Conservation (phyloP, 2,797 vertebrate species). For the Octomys mimax region DNA sequence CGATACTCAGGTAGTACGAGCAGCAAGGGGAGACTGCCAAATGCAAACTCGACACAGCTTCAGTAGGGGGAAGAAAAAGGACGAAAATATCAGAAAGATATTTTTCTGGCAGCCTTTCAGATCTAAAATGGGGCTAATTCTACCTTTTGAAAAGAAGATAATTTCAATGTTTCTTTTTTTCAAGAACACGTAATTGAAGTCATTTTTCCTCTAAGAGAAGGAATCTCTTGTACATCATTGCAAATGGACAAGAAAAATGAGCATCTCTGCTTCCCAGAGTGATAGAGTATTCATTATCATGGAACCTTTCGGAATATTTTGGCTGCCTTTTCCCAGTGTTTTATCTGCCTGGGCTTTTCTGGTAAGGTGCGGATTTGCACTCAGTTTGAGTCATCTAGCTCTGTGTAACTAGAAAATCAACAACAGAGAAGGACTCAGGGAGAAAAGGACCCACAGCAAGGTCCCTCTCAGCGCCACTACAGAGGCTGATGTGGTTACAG, state of each 20-base stretch:
- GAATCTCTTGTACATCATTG: conserved; percentile 84
- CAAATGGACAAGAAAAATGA: conserved; percentile 87
- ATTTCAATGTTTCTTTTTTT: conserved; percentile 88
- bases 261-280: conserved; percentile 72
- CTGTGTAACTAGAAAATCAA: conserved; percentile 27
- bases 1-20: conserved; percentile 68
- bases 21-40: conserved; percentile 71
- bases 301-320: conserved; percentile 76
- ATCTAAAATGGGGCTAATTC: conserved; percentile 88
- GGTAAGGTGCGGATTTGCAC: neutral
- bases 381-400: conserved; percentile 50
- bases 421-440: neutral
- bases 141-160: conserved; percentile 90
- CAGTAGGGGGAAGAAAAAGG: conserved; percentile 68
- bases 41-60: conserved; percentile 82
- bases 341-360: conserved; percentile 60
- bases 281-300: conserved; percentile 79
- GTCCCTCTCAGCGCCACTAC: neutral
- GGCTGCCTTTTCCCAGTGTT: conserved; percentile 67
- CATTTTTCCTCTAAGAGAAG: conserved; percentile 88
- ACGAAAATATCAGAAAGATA: conserved; percentile 84
- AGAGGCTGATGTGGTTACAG: neutral
- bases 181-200: conserved; percentile 90
- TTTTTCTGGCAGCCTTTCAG: conserved; percentile 87
- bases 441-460: neutral